Evolutionary conservation across 2,888 invertebrate species (phyloP).

Genomic region (Ichneumoninae sp.): DNA sequence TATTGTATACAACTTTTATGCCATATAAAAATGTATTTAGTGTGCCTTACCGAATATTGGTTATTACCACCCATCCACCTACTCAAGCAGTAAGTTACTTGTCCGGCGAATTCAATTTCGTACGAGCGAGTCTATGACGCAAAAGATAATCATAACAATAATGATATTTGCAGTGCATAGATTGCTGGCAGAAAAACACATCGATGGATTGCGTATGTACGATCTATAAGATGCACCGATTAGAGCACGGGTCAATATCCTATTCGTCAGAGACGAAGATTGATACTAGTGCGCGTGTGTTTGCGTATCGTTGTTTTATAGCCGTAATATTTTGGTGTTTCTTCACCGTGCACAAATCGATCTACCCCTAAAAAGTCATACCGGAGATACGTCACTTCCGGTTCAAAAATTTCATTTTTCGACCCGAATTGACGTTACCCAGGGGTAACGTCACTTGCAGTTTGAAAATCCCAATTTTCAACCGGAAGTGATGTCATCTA

Average conservation of each 20-base stretch:
- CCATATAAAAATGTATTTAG: constrained; percentile 68
- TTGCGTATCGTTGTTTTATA: constrained; percentile 13
- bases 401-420: too few species aligned
- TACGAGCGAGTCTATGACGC: constrained; percentile 47
- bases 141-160: constrained; percentile 12
- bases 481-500: too few species aligned
- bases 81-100: not conserved
- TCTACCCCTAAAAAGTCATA: not conserved
- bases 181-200: constrained; percentile 26
- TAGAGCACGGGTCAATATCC: constrained; percentile 73
- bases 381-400: not conserved
- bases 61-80: not conserved
- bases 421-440: too few species aligned
- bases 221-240: constrained; percentile 70
- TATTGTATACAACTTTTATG: constrained; percentile 71
- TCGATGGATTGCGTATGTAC: constrained; percentile 60
- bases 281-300: constrained; percentile 27
- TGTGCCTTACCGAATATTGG: constrained; percentile 25
- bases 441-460: too few species aligned
- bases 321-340: constrained; percentile 5
- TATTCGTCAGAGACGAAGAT: constrained; percentile 44
- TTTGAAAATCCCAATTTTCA: too few species aligned
- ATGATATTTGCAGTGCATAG: constrained; percentile 39
- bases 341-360: not conserved
- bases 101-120: not conserved